Conservation (phyloP, 2,888 invertebrate species). For the Lasioglossum morio region DNA sequence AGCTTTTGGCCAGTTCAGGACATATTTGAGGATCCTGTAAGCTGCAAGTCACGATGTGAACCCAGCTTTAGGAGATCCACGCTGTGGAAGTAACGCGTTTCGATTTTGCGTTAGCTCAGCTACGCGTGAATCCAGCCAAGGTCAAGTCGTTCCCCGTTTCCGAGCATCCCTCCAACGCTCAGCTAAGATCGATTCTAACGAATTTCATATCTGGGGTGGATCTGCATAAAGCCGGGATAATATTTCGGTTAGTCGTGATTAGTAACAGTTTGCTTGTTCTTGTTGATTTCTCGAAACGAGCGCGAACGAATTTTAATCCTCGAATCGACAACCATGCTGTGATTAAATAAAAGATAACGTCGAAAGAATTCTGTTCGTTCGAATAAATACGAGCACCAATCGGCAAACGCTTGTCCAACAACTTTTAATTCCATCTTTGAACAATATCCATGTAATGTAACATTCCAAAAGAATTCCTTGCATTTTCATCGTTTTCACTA, state of each 20-base stretch:
- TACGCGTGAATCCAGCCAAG: constrained; percentile 85
- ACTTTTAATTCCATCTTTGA: too few species aligned
- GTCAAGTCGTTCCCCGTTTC: constrained; percentile 84
- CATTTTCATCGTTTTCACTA: neutral
- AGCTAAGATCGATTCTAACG: constrained; percentile 74
- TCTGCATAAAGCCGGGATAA: constrained; percentile 57
- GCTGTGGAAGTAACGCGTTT: constrained; percentile 85
- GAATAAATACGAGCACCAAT: neutral
- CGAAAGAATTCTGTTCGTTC: neutral
- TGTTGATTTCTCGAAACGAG: neutral
- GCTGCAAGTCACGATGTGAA: constrained; percentile 78
- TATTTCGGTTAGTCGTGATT: constrained; percentile 54
- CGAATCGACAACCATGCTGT: neutral
- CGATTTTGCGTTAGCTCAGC: constrained; percentile 85
- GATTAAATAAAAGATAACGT: neutral
- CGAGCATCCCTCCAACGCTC: constrained; percentile 77
- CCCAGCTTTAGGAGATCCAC: constrained; percentile 84
- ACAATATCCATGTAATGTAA: neutral
- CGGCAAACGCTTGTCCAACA: neutral
- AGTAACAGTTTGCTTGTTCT: constrained; percentile 24
- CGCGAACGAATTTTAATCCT: neutral
- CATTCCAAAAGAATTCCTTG: neutral
- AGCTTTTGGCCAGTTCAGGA: neutral
- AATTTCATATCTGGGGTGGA: constrained; percentile 70
- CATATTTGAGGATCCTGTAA: constrained; percentile 41